phyloP scores from a whole-genome alignment of 1,140 invertebrate species.

The Notospermus geniculatus region DNA sequence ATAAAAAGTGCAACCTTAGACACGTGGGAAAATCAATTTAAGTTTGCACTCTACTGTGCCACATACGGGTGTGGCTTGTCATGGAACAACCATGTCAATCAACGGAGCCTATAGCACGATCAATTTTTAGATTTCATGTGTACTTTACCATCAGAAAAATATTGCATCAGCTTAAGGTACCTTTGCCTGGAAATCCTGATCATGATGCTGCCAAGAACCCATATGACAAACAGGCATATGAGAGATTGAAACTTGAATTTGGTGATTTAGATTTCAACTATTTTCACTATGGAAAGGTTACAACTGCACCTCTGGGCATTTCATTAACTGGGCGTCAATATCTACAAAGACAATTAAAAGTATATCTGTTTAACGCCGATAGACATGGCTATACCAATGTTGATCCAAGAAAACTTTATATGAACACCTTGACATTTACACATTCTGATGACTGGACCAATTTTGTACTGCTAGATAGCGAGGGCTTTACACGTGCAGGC shows the following conservation, averaged over 20 bases:
- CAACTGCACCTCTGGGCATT: background rate
- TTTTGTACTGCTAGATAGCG: background rate
- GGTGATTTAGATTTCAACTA: background rate
- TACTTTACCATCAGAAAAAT: background rate
- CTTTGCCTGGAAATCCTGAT: background rate
- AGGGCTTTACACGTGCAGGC: background rate
- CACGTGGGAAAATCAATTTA: background rate
- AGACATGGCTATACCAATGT: no score
- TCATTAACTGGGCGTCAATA: background rate
- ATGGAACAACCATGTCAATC: slow-evolving; percentile 2
- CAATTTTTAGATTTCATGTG: background rate
- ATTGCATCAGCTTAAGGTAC: background rate
- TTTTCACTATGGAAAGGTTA: background rate
- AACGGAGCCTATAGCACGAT: background rate
- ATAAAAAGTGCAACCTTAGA: background rate
- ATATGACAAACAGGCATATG: background rate
- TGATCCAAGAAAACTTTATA: no score
- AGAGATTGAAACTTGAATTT: background rate
- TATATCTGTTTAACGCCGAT: no score
- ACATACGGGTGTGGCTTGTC: background rate
- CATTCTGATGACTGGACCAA: background rate
- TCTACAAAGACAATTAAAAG: background rate
- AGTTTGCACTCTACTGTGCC: background rate
- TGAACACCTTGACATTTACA: no score
- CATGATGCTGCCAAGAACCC: background rate